Evolutionary conservation across 2,888 invertebrate genomes (phyloP), one percentile per base, ranked within the genome.

Genomic region (Galerucella nymphaeae): DNA sequence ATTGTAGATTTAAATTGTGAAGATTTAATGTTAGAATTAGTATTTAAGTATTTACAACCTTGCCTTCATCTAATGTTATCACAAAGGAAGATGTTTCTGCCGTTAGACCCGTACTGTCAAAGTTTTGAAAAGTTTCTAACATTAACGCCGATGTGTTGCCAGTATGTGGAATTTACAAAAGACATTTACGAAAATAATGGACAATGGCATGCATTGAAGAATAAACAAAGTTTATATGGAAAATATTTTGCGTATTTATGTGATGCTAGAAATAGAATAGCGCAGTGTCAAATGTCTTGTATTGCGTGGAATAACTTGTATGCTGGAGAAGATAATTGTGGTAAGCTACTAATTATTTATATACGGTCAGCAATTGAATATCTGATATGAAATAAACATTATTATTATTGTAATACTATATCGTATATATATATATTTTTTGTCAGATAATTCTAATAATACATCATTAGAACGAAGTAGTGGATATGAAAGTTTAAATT

Each of bases 1-100:
- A 88, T 99, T 74, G 90, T 98, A 66, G 94, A 95, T 81, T 88
- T 98, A 75, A 95, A 97, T 86, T 98, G 97, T 87, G 99, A 99
- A 87, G 99, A 99, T 86, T 92, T 98, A 61, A 96, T 99, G 95
- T 88, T 97, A 80, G 96, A 97, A 83, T 88, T 98, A 64, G 91
- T 97, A 62, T 92, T 96, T 83, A 95, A 95, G 83, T 93, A 96
- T 84, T 89, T 98, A 77, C 89, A 93, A 80, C 94, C 94, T 0
- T 94, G 94, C 82, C 90, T 92, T 18, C 95, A 95, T 86, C 90
- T 95, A 30, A 78, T 93, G 92, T 89, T 93, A 70, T 94, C 94
- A n/a, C 94, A 95, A 86, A 88, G 93, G 72, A 89, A 91, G 79
- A 89, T 92, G 81, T 88, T 94, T 66, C 89, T 91, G 76, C 92